Evolutionary conservation across 2,888 invertebrate genomes (phyloP).

Genomic region (Harmothoe impar): DNA sequence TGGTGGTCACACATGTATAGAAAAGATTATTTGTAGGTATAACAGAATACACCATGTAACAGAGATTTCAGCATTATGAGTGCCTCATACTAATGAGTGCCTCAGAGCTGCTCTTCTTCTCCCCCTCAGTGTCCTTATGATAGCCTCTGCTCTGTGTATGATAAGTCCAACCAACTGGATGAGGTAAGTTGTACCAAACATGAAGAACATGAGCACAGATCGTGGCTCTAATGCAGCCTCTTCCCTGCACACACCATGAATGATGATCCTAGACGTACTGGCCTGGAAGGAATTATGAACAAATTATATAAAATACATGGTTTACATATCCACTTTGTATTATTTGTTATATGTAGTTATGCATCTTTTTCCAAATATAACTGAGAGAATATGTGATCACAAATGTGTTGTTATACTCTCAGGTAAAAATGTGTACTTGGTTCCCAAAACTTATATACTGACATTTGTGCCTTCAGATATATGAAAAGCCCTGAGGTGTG

Average conservation of each 20-base stretch:
- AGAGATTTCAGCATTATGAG: too few relatives aligned
- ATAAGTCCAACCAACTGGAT: background rate
- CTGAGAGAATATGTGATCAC: too few relatives aligned
- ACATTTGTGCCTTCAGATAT: too few relatives aligned
- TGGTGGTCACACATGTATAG: too few relatives aligned
- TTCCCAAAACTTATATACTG: too few relatives aligned
- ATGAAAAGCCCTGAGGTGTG: background rate
- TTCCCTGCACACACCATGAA: background rate
- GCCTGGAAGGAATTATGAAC: background rate
- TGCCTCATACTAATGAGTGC: too few relatives aligned
- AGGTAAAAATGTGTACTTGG: background rate
- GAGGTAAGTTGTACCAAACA: background rate
- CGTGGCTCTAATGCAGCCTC: background rate
- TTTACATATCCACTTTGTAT: background rate
- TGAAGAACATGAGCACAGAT: background rate
- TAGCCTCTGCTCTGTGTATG: background rate
- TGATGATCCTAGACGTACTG: background rate
- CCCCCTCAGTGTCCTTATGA: background rate
- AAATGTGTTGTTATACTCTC: background rate
- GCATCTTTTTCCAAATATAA: too few relatives aligned
- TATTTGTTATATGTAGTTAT: background rate
- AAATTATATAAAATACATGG: background rate
- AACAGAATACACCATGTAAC: too few relatives aligned
- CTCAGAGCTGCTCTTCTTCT: too few relatives aligned
- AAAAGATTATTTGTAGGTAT: too few relatives aligned